Evolutionary conservation across 2,797 vertebrate species (phyloP), one percentile per base, ranked within the genome.

Genomic region (Peromyscus melanophrys): DNA sequence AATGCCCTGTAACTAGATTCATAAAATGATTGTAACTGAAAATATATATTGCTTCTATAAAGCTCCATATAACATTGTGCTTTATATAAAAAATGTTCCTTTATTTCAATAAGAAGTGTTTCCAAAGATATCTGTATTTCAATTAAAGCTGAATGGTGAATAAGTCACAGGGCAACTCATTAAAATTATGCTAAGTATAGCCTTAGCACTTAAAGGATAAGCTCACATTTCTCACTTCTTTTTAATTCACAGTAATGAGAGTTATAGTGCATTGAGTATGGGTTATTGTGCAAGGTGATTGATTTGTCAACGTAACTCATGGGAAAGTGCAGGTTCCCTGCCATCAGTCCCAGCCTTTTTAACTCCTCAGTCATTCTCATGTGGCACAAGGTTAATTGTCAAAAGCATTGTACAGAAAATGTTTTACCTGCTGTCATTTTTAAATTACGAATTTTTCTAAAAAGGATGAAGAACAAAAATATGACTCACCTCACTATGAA

Each of bases 251-350:
- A 34, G 40, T 94, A 94, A 94, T 94, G 78, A 89, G 91, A 95
- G 95, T 97, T 88, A 73, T 14, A 80, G 65, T 75, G 76, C 75
- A 90, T 59, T 90, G 55, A 88, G 46, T 82, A 17, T 37, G 61
- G 88, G 93, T 96, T 95, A 96, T 75, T 97, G 78, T 97, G 46
- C 89, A 92, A 84, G 92, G 76, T 95, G 97, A 97, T 95, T 98
- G 97, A 98, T 98, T 98, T 92, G 87, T 80, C 67, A 67, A 63
- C 78, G 14, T 1, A 37, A 2, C 65, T 13, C 27, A 77, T 65
- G 19, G 57, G 52, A 88, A 31, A n/a, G 46, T 73, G 59, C 23
- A 13, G 89, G 90, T 29, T 82, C 59, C 21, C 59, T 25, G 31
- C 4, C 17, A 55, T 63, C 85, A 65, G 82, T 82, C 46, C 25